These are phyloP conservation scores for Scolopax mira DNA, from an alignment of 2,113 vertebrate genomes.

Conservation along the genomic window DNA sequence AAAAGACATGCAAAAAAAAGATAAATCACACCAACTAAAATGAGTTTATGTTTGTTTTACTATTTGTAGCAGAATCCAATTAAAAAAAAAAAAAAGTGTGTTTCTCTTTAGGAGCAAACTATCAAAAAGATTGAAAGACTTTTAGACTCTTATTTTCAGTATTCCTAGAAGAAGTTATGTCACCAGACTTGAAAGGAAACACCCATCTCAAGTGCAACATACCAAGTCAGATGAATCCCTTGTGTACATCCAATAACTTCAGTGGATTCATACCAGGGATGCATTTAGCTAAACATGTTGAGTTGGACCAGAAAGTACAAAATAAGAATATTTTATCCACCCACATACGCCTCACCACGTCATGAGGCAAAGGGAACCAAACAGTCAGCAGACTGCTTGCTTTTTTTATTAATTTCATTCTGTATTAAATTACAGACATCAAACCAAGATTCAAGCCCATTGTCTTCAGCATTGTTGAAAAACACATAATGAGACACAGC, in stretches of 20 bases:
- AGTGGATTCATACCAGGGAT: background rate
- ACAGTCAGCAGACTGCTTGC: constrained; percentile 35
- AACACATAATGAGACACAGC: constrained; percentile 49
- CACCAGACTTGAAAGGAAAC: constrained; percentile 19
- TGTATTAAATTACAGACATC: constrained; percentile 46
- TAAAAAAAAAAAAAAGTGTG: background rate
- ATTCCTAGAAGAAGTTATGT: constrained; percentile 39
- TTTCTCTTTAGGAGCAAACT: background rate
- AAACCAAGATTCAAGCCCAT: constrained; percentile 51
- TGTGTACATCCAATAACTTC: background rate
- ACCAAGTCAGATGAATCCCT: background rate
- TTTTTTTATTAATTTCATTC: constrained; percentile 41
- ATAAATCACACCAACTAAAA: background rate
- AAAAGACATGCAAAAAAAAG: background rate
- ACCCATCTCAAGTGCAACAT: background rate
- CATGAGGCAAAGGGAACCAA: constrained; percentile 39
- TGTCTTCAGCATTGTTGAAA: constrained; percentile 41
- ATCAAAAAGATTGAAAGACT: background rate
- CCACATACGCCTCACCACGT: constrained; percentile 13
- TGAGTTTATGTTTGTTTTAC: background rate
- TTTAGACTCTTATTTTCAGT: background rate
- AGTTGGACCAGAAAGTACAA: constrained; percentile 38
- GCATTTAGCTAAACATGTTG: background rate
- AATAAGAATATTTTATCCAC: constrained; percentile 38
- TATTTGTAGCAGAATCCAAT: background rate